Base-by-base conservation (phyloP, 2,113 vertebrate species). In the Odontesthes bonariensis region DNA sequence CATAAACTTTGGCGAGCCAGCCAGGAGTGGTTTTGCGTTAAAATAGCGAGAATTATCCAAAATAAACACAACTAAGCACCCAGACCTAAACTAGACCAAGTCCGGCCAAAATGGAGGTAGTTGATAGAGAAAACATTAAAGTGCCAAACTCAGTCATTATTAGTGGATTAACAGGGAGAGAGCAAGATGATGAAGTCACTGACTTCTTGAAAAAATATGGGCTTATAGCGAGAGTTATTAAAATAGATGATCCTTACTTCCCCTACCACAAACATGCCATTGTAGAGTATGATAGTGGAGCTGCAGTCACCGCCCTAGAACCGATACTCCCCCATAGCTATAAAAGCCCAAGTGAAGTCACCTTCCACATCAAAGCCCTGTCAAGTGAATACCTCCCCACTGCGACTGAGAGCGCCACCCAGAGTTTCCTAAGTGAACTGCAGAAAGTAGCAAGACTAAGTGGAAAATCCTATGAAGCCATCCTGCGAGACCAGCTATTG, bases 121-220 rank as follows among this genome's bases (percentile, higher is more conserved):
- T 68, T 4, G 22, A 42, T 2, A 40, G 16, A 55, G 65, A 55
- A 14, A 55, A 42, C 13, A 4, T 40, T 54, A 55, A 27, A 31
- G n/a, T 54, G 8, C 52, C 51, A 8, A 67, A 55, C 64, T 67
- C 64, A 55, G 35, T 68, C 1, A 68, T 68, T 31, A 22, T 68
- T 11, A 68, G 52, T 54, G 20, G 52, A 2, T 7, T 55, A 13
- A 68, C 51, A 3, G n/a, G n/a, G 64, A 40, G 6, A 66, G 32
- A 38, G 2, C 2, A 4, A 6, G 51, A 53, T 54, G 52, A 68
- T 8, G 23, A 12, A 27, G 17, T 68, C 42, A 55, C 4, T 23
- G 52, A 44, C 7, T 56, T 68, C 33, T 8, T 56, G n/a, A 31
- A n/a, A 35, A 55, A 8, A 4, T 55, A 67, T 54, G 49, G 51